phyloP scores from a whole-genome alignment of 2,113 vertebrate species.

The Pangasianodon gigas region DNA sequence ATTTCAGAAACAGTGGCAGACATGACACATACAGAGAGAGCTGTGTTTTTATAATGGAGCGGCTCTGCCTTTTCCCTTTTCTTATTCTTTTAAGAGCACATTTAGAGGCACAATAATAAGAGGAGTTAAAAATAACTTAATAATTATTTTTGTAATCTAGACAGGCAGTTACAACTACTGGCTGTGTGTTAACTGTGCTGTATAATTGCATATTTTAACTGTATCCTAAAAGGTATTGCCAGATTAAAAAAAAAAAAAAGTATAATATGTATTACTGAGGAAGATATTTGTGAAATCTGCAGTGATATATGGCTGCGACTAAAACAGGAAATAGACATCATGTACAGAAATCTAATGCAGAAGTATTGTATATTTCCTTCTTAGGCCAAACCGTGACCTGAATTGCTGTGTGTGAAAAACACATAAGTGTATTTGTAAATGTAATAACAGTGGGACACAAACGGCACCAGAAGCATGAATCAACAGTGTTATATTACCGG shows the following conservation, averaged over 20 bases:
- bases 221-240: neutral
- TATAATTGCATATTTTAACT: neutral
- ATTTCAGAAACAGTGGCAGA: neutral
- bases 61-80: neutral
- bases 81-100: neutral
- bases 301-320: neutral
- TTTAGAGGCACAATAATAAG: neutral
- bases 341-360: neutral
- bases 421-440: neutral
- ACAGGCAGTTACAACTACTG: neutral
- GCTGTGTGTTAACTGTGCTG: neutral
- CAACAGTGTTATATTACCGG: slow-evolving; percentile 4
- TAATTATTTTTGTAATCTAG: neutral
- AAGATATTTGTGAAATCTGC: neutral
- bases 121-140: neutral
- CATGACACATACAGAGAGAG: neutral
- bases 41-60: neutral
- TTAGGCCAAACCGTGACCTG: neutral
- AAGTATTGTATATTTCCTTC: neutral
- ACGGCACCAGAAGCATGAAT: slow-evolving; percentile 11
- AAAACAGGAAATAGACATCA: neutral
- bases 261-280: neutral
- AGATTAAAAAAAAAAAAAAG: neutral
- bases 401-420: neutral
- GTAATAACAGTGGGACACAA: neutral